phyloP scores from a whole-genome alignment of 53 echinoderm and acorn worm genomes.

The Paracentrotus lividus region DNA sequence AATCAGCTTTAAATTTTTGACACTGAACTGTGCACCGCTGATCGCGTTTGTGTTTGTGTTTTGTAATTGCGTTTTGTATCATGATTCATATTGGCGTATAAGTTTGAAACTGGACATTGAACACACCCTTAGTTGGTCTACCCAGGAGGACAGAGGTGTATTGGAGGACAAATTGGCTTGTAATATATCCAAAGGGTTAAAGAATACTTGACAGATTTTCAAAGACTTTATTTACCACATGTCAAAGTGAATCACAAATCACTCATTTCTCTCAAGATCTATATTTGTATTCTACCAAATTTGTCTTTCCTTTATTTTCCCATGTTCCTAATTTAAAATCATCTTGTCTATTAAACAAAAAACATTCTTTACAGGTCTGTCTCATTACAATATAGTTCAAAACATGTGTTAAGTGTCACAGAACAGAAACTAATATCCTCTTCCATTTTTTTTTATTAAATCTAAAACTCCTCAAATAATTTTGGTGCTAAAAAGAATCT shows the following conservation, averaged over 20 bases:
- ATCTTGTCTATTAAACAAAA: neutral
- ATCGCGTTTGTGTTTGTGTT: too few species aligned
- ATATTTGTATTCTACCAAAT: conserved; percentile 19
- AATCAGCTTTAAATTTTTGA: too few species aligned
- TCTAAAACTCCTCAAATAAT: neutral
- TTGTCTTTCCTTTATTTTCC: neutral
- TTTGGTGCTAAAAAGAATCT: too few species aligned
- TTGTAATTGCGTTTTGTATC: too few species aligned
- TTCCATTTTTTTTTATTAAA: neutral
- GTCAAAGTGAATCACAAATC: neutral
- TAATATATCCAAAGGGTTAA: neutral
- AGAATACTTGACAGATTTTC: neutral
- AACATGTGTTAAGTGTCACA: neutral
- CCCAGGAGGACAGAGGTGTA: neutral
- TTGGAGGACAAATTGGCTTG: neutral
- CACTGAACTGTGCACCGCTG: too few species aligned
- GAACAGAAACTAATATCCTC: neutral
- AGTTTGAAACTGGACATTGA: too few species aligned
- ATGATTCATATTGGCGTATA: too few species aligned
- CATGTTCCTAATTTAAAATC: conserved; percentile 9
- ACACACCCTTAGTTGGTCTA: too few species aligned
- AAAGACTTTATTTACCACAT: neutral
- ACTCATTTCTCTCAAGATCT: neutral
- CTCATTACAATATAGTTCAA: neutral
- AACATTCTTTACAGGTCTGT: neutral